Percentiles rank a stretch among this genome's conserved stretches.
These are phyloP conservation scores for Eupithecia vulgata DNA, from an alignment of 2,888 invertebrate genomes.

Conservation along the genomic window DNA sequence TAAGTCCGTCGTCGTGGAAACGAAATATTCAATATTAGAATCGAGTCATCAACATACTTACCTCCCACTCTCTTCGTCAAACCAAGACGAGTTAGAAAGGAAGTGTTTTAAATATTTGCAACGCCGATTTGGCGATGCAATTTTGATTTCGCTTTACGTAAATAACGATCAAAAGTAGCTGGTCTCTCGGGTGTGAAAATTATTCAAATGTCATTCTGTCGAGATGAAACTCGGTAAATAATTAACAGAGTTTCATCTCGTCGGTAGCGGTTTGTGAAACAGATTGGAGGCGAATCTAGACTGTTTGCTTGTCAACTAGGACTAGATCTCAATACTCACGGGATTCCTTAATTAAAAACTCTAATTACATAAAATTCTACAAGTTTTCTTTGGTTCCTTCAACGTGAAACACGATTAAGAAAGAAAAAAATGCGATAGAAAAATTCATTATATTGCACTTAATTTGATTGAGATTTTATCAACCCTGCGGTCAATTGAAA, in stretches of 20 bases:
- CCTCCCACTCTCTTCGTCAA: background rate
- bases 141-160: background rate
- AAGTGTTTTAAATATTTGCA: background rate
- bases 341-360: too few relatives aligned
- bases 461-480: too few relatives aligned
- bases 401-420: too few relatives aligned
- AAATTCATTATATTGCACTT: too few relatives aligned
- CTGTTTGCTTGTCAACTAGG: too few relatives aligned
- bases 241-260: constrained; percentile 1
- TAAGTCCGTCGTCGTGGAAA: background rate
- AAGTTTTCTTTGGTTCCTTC: too few relatives aligned
- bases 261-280: constrained; percentile 13
- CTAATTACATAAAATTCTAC: too few relatives aligned
- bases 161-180: background rate
- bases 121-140: background rate
- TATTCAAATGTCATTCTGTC: constrained; percentile 24
- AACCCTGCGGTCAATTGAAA: too few relatives aligned
- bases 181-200: constrained; percentile 14
- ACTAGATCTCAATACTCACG: too few relatives aligned
- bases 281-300: too few relatives aligned
- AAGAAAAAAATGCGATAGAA: too few relatives aligned
- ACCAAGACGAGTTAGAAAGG: background rate
- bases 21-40: too few relatives aligned
- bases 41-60: background rate
- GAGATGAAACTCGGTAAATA: constrained; percentile 17